phyloP scores from a whole-genome alignment of 92 coral and sea anemone species.

The Epizoanthus stellaris region DNA sequence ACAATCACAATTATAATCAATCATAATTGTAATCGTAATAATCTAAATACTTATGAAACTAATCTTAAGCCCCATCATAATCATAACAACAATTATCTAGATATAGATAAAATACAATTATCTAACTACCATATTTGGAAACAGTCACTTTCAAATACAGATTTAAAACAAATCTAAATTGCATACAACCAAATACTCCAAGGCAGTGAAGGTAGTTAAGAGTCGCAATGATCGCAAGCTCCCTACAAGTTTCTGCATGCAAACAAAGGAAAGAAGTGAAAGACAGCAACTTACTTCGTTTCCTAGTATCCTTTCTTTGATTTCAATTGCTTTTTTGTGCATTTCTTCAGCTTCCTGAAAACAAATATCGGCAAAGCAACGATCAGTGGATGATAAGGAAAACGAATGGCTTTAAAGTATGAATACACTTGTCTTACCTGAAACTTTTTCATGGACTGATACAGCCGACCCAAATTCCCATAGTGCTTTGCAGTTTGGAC shows the following conservation, averaged over 20 bases:
- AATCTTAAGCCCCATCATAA: no score
- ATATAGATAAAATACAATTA: no score
- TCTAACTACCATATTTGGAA: no score
- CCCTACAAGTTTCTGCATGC: no score
- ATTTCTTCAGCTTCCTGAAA: conserved; percentile 94
- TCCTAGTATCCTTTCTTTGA: conserved; percentile 91
- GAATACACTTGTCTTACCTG: conserved; percentile 52
- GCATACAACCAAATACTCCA: no score
- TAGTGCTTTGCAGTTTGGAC: conserved; percentile 99
- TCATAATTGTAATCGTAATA: no score
- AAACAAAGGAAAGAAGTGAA: neutral
- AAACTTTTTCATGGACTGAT: conserved; percentile 98
- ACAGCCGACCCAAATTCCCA: conserved; percentile 96
- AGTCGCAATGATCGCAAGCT: no score
- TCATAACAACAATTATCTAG: no score
- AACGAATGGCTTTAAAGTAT: neutral
- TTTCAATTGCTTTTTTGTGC: conserved; percentile 98
- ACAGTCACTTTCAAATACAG: neutral
- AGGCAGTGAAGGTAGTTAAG: no score
- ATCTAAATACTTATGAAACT: no score
- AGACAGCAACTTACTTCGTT: conserved; percentile 70
- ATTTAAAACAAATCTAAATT: neutral
- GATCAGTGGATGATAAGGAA: neutral
- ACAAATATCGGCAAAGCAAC: neutral
- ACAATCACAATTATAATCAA: no score